A percentile compares a stretch with the other conserved stretches of the same genome.
These are phyloP conservation scores for Archips crataeganus DNA, from an alignment of 2,888 invertebrate genomes.

Conservation along the genomic window DNA sequence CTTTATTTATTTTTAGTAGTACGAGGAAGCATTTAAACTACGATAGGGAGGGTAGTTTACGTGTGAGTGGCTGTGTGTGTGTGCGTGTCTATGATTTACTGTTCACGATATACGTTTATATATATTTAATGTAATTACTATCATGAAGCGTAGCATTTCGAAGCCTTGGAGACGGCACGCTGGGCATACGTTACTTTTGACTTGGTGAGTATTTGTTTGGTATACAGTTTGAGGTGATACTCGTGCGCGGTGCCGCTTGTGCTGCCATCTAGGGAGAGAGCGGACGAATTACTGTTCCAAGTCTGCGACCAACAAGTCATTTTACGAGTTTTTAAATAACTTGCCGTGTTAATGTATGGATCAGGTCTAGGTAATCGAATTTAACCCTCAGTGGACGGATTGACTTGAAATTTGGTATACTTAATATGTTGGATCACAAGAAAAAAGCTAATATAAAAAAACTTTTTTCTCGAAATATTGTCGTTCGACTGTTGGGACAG, in stretches of 20 bases:
- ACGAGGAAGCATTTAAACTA: conserved; percentile 77
- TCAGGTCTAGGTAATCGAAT: too few species aligned
- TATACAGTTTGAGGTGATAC: background rate
- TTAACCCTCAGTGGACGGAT: too few species aligned
- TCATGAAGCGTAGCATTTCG: conserved; percentile 58
- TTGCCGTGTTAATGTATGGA: too few species aligned
- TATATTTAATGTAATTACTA: conserved; percentile 53
- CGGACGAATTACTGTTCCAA: background rate
- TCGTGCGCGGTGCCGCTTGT: background rate
- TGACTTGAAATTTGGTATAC: too few species aligned
- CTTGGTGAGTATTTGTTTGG: conserved; percentile 67
- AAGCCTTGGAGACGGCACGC: conserved; percentile 60
- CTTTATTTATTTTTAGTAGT: conserved; percentile 46
- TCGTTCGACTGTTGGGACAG: too few species aligned
- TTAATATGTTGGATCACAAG: too few species aligned
- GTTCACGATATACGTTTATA: conserved; percentile 49
- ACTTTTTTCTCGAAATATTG: too few species aligned
- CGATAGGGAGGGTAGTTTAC: conserved; percentile 63
- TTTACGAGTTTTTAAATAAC: too few species aligned
- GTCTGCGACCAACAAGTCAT: background rate
- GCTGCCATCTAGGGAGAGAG: background rate
- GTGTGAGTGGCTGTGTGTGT: conserved; percentile 46
- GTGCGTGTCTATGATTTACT: conserved; percentile 49
- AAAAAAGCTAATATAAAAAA: too few species aligned
- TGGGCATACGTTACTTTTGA: conserved; percentile 68